Base-by-base conservation (phyloP, 2,888 invertebrate genomes). In the Branchinecta sandiegonensis region DNA sequence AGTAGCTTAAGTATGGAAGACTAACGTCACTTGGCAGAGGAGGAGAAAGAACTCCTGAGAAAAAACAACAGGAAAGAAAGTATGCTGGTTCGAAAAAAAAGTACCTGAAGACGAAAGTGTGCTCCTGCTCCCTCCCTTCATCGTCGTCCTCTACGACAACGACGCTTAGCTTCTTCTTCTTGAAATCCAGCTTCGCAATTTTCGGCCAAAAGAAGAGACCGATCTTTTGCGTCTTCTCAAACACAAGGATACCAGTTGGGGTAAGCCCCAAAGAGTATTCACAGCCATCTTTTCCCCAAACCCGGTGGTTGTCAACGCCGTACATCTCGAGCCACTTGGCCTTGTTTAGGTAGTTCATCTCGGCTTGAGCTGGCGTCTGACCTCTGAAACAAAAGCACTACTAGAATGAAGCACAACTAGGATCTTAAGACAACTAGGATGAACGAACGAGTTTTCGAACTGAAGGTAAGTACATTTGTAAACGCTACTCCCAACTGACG, bases 151-250 rank as follows among this genome's bases (percentile, higher is more conserved):
- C 99, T 11, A 97, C 94, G 5, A 99, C 97, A 65, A 97, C 89
- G 68, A 99, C 81, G 0, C 95, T 96, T 66, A 99, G 79, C 78
- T 96, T 96, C 79, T 96, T 96, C 79, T 93, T 94, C 78, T 95
- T 95, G 77, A 99, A 99, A 79, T 97, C 95, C 68, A 99, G 80
- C 77, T 94, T 90, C 71, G 94, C 94, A 74, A 99, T 97, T 82
- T 96, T 97, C 3, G 97, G 97, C 94, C 99, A 99, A 78, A 96
- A 95, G 79, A 99, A 99, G 17, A 99, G 81, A 0, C 99, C 99
- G 74, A 99, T 99, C 81, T 97, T 97, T 77, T 92, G 90, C 68
- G 85, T 84, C 46, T 92, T 93, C 79, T 99, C 99, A 79, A 96
- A 99, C 9, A 99, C 96, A 68, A 99, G 82, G 76, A 99, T 94